These are phyloP conservation scores for Archips xylosteana DNA, from an alignment of 2,888 invertebrate genomes.

Conservation along the genomic window DNA sequence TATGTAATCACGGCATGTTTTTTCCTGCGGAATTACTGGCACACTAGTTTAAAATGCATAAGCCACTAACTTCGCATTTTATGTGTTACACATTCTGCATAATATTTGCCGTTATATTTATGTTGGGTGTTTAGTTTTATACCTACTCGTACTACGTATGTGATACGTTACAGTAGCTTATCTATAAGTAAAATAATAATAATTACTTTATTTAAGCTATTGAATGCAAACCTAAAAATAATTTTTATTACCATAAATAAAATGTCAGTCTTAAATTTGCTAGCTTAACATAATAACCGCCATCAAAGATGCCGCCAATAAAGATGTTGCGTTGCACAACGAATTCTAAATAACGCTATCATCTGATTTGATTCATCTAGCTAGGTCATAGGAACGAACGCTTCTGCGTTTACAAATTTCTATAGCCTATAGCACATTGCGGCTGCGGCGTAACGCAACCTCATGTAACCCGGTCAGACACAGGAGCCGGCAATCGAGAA, in stretches of 20 bases:
- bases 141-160: no score
- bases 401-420: background rate
- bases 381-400: background rate
- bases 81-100: background rate
- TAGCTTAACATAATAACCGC: no score
- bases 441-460: constrained; percentile 5
- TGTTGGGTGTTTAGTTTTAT: no score
- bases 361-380: background rate
- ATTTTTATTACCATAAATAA: no score
- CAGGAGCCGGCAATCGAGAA: constrained; percentile 14
- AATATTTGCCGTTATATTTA: background rate
- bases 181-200: background rate
- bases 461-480: constrained; percentile 20
- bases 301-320: no score
- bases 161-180: background rate
- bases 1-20: background rate
- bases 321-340: no score
- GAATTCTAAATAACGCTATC: background rate
- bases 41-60: background rate
- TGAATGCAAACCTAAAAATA: no score
- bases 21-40: background rate
- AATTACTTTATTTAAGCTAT: no score
- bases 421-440: background rate
- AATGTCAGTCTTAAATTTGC: no score
- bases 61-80: background rate